Base-by-base conservation (phyloP, 2,888 invertebrate species). In the Plemyria rubiginata region DNA sequence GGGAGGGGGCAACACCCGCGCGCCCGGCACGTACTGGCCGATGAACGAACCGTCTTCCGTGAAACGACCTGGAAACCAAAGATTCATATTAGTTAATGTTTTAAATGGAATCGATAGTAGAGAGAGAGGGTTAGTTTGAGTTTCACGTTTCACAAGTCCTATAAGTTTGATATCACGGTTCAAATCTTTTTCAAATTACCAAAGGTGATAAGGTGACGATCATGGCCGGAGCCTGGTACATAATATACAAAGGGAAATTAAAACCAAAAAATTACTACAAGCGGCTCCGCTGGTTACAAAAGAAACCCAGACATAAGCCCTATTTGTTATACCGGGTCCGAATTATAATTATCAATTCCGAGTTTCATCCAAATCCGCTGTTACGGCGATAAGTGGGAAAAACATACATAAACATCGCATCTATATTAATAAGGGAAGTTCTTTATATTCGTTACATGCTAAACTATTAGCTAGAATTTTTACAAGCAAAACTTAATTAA, bases 31-130 rank as follows among this genome's bases (percentile, higher is more conserved):
- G 90, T 99, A 99, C 92, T 98, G 98, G 52, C 99, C 99, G 87
- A 99, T 99, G 93, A 99, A 99, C 69, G 98, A 98, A 53, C 98
- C 98, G 92, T 99, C 98, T 93, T 99, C 99, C 71, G 98, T 98
- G 93, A 99, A 99, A 76, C 97, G 97, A 86, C 96, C 96, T 96
- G 90, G 3, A 62, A 62, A 16, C 43, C 12, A 40, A 15, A 56
- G 8, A 36, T 0, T 5, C 11, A 40, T 6, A n/a, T 54, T 54
- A 28, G 36, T 36, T 22, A 22, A 22, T 5, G 32, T 32, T 32
- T 0, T 8, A 32, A 38, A 12, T 32, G 32, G 13, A 32, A 51
- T 36, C 11, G 11, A 38, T 38, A 11, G 2, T 22, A 22, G 1
- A 32, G 4, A 32, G 1, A 38, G 8, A 38, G 11, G 36, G 8